phyloP scores from a whole-genome alignment of 1,140 invertebrate genomes.

The Eufriesea mexicana region DNA sequence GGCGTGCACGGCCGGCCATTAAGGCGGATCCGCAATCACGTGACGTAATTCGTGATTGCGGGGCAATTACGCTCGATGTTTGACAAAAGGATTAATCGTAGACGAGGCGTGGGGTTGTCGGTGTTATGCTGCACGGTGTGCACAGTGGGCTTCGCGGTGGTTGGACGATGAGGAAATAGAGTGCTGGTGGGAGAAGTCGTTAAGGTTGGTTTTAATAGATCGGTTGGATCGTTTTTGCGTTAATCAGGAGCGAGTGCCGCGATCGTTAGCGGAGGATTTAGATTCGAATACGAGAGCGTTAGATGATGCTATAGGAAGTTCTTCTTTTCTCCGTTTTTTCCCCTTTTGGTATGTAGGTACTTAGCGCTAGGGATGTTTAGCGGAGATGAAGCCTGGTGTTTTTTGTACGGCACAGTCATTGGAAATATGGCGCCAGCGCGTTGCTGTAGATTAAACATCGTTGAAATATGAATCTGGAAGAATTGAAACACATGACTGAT shows the following conservation, averaged over 20 bases:
- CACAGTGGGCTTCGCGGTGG: not conserved
- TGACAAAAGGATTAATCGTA: not conserved
- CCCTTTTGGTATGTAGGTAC: not conserved
- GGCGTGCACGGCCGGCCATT: not conserved
- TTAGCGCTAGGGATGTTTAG: not conserved
- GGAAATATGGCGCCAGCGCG: no score
- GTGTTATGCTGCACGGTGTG: not conserved
- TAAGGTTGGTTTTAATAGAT: slow-evolving; percentile 9
- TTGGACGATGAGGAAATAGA: not conserved
- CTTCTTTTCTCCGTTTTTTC: not conserved
- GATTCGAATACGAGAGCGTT: not conserved
- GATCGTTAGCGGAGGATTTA: slow-evolving; percentile 1
- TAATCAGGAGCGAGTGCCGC: not conserved
- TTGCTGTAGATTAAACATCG: no score
- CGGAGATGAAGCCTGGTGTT: not conserved
- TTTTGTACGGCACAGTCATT: not conserved
- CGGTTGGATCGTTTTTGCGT: slow-evolving; percentile 4
- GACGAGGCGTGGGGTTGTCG: not conserved
- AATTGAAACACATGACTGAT: no score
- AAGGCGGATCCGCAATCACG: slow-evolving; percentile 5
- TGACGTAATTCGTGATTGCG: slow-evolving; percentile 5
- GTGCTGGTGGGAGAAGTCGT: not conserved
- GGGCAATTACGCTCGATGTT: not conserved
- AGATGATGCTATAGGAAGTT: not conserved
- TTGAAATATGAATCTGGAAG: no score